Conservation (phyloP, 2,113 vertebrate species). For the zebrafish (Danio rerio) region GRCz12tu NC_133187.1:29336501-29337000, state of each 20-base stretch:
- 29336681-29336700: constrained; percentile 72
- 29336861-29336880: no score
- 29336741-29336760: neutral
- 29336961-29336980: no score
- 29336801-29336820: no score
- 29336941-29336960: no score
- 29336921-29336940: no score
- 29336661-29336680: constrained; percentile 75
- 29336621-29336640: constrained; percentile 74
- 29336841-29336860: no score
- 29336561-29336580: constrained; percentile 61
- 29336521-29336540: constrained; percentile 54
- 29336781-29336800: no score
- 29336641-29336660: constrained; percentile 71
- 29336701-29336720: constrained; percentile 65
- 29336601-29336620: constrained; percentile 67
- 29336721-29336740: constrained; percentile 31
- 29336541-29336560: constrained; percentile 62
- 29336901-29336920: no score
- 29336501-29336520: constrained; percentile 55
- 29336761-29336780: neutral
- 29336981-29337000: no score
- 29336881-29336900: no score
- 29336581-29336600: constrained; percentile 78
- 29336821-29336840: no score